Conservation (phyloP, 1,140 invertebrate species). For the Tribolium madens region DNA sequence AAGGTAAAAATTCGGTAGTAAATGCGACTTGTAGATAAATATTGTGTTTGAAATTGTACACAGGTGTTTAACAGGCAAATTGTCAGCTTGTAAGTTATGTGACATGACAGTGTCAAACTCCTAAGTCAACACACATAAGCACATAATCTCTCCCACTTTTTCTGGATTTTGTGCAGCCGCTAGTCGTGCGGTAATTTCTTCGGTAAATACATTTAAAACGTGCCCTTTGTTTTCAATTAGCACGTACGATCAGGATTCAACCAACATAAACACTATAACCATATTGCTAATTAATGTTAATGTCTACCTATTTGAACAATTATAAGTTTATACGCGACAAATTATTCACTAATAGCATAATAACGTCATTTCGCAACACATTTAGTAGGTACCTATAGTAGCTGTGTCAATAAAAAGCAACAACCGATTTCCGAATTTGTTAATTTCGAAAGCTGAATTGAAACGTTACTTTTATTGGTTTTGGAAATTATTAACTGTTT, state of each 20-base stretch:
- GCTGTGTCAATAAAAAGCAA: background rate
- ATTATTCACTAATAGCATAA: slow-evolving; percentile 22
- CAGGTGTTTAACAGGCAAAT: slow-evolving; percentile 37
- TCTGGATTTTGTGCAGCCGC: slow-evolving; percentile 36
- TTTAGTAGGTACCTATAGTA: background rate
- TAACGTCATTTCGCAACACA: background rate
- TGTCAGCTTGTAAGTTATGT: slow-evolving; percentile 44
- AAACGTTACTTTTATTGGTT: background rate
- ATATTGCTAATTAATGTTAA: slow-evolving; percentile 37
- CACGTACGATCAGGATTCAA: slow-evolving; percentile 40
- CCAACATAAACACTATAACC: slow-evolving; percentile 41
- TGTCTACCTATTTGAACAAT: slow-evolving; percentile 18
- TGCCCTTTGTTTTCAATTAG: slow-evolving; percentile 47
- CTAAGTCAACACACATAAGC: slow-evolving; percentile 37
- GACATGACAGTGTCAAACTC: slow-evolving; percentile 46
- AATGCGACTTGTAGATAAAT: slow-evolving; percentile 8
- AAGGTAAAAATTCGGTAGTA: slow-evolving; percentile 30
- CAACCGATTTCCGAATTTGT: background rate
- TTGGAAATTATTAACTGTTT: background rate
- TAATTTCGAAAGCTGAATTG: background rate
- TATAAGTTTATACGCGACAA: slow-evolving; percentile 35
- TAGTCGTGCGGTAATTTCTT: slow-evolving; percentile 9
- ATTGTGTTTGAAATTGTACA: slow-evolving; percentile 35
- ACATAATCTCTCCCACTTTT: slow-evolving; percentile 44
- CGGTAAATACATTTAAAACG: slow-evolving; percentile 42